Percentiles rank a stretch among this genome's conserved stretches.
phyloP scores from a whole-genome alignment of 2,797 vertebrate genomes.

The Hafferia zeledoni region DNA sequence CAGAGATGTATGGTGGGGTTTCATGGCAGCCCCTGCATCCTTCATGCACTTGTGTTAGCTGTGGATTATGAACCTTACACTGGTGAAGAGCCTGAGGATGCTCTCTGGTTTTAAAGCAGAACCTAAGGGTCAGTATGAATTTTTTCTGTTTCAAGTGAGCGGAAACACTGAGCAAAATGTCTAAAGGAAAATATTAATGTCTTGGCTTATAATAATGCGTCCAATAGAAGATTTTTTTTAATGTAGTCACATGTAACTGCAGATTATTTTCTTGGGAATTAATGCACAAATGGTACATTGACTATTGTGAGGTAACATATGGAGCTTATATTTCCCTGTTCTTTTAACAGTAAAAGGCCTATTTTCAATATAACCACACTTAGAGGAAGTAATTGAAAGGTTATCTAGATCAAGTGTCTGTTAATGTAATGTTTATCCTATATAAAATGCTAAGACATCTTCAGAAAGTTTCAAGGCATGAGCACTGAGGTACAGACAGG shows the following conservation, averaged over 20 bases:
- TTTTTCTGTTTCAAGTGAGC: not conserved
- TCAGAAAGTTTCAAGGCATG: not conserved
- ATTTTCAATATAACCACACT: not conserved
- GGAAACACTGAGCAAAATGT: not conserved
- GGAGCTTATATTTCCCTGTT: not conserved
- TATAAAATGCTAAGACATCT: not conserved
- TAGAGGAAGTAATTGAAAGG: not conserved
- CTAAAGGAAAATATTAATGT: not conserved
- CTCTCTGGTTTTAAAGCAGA: not conserved
- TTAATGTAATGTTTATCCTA: not conserved
- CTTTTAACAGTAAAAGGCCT: not conserved
- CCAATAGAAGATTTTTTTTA: not conserved
- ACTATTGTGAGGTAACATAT: not conserved
- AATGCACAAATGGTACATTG: not conserved
- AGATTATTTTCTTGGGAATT: not conserved
- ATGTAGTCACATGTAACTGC: not conserved
- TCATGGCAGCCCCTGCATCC: not conserved
- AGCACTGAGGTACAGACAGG: not conserved
- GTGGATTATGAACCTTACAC: not conserved
- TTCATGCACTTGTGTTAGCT: not conserved
- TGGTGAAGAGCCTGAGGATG: not conserved
- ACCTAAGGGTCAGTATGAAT: not conserved
- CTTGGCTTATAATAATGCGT: not conserved
- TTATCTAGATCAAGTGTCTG: not conserved
- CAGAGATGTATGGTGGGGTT: not conserved